Conservation (phyloP, 1,140 invertebrate species). For the Ooceraea biroi region DNA sequence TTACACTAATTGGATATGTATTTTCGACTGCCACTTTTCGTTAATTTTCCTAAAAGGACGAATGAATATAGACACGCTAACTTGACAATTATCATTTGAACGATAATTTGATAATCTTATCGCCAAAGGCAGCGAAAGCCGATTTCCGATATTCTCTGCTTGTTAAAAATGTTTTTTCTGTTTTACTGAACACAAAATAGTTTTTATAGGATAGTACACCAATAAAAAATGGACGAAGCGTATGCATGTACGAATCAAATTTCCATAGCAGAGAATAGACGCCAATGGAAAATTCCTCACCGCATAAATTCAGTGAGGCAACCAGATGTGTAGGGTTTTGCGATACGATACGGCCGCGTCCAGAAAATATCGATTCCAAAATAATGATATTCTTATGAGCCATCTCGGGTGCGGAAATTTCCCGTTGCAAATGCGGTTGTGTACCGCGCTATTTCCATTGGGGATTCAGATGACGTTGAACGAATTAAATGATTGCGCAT, state of each 20-base stretch:
- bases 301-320: neutral
- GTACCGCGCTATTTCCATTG: neutral
- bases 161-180: neutral
- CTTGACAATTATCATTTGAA: too few relatives aligned
- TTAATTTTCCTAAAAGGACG: too few relatives aligned
- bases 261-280: neutral
- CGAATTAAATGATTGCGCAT: neutral
- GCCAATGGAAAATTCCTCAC: neutral
- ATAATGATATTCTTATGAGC: conserved; percentile 23
- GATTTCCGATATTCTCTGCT: neutral
- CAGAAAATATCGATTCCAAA: conserved; percentile 37
- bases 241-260: neutral
- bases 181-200: neutral
- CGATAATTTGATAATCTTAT: too few relatives aligned
- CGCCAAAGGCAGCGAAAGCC: too few relatives aligned
- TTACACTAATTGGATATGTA: too few relatives aligned
- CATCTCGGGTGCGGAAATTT: neutral
- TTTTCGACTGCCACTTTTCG: too few relatives aligned
- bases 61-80: too few relatives aligned
- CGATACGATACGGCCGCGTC: neutral
- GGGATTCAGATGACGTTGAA: neutral
- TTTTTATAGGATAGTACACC: neutral
- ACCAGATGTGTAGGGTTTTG: neutral
- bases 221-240: neutral
- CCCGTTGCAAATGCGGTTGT: neutral